These are phyloP conservation scores for Remorina albescens DNA, from an alignment of 2,797 vertebrate genomes.

Conservation along the genomic window DNA sequence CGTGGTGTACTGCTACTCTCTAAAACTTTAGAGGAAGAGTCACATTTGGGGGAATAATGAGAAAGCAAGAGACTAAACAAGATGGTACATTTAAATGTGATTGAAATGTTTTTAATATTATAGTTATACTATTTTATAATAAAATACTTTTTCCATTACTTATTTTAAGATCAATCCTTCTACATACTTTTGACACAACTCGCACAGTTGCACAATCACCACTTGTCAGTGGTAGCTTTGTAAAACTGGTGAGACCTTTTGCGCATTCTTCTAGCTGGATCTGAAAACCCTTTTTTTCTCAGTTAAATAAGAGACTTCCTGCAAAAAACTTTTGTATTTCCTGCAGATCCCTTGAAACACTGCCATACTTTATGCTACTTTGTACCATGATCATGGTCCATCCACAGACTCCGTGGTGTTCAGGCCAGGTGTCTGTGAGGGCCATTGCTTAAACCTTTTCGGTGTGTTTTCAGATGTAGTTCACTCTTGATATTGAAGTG, in stretches of 20 bases:
- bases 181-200: background rate
- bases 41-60: background rate
- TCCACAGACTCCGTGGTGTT: background rate
- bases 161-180: background rate
- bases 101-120: background rate
- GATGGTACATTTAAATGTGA: constrained; percentile 12
- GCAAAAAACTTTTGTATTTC: background rate
- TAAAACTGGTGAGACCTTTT: background rate
- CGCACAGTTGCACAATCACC: too few species aligned
- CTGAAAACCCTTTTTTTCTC: background rate
- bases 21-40: constrained; percentile 31
- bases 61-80: background rate
- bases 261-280: background rate
- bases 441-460: too few species aligned
- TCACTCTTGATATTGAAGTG: too few species aligned
- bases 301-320: background rate
- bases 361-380: background rate
- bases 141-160: constrained; percentile 43
- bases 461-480: too few species aligned
- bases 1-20: constrained; percentile 62
- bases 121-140: constrained; percentile 7
- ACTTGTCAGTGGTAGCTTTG: background rate
- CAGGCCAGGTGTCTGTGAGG: too few species aligned
- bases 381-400: background rate
- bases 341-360: background rate